Conservation (phyloP, 1,140 invertebrate species). For the Uloborus diversus region DNA sequence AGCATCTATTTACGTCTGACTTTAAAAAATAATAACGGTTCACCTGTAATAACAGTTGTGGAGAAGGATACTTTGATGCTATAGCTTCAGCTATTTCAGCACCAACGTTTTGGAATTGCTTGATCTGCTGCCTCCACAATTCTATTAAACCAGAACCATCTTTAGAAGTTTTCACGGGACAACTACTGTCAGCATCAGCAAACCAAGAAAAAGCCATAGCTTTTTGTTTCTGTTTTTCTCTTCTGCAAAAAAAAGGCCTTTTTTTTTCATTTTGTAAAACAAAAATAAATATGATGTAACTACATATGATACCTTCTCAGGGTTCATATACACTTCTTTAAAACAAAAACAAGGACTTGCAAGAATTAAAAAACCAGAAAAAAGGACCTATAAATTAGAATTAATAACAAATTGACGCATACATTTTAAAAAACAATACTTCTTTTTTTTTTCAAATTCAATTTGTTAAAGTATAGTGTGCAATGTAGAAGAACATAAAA, state of each 20-base stretch:
- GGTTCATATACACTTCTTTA: no score
- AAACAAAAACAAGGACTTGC: no score
- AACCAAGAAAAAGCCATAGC: slow-evolving; percentile 48
- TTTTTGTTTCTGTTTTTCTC: slow-evolving; percentile 40
- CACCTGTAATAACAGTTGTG: slow-evolving; percentile 13
- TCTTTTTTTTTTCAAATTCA: no score
- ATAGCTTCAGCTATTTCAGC: slow-evolving; percentile 42
- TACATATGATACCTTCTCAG: no score
- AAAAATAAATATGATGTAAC: background rate
- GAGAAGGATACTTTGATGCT: slow-evolving; percentile 9
- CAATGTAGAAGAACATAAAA: no score
- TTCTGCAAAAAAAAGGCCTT: slow-evolving; percentile 1
- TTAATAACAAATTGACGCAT: no score
- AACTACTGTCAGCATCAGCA: slow-evolving; percentile 41
- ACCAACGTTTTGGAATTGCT: slow-evolving; percentile 38
- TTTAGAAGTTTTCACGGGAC: slow-evolving; percentile 38
- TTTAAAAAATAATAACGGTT: no score
- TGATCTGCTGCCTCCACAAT: slow-evolving; percentile 43
- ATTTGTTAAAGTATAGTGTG: no score
- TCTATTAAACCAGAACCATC: slow-evolving; percentile 17
- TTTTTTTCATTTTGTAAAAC: background rate
- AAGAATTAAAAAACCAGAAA: no score
- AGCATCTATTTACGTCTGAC: no score
- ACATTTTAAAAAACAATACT: no score
- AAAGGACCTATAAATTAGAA: no score